Evolutionary conservation across 2,797 vertebrate species (phyloP), one percentile per base, ranked within the genome.

Genomic region (Sebastes minor): DNA sequence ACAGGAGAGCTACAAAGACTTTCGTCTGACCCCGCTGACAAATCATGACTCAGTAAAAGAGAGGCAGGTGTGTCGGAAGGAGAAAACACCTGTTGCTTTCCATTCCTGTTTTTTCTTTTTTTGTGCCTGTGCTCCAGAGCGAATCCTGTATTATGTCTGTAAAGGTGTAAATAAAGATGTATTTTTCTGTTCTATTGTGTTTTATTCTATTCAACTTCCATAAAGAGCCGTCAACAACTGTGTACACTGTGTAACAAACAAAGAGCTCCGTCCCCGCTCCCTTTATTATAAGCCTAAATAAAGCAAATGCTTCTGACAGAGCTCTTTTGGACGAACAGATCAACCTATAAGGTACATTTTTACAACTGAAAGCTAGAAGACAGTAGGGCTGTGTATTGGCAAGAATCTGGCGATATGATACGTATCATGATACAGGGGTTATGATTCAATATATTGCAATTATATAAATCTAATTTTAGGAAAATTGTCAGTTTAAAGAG

Each of bases 1-100:
- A 82, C 56, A 55, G 56, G 22, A 60, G 53, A 74, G 63, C 71
- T 65, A 76, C 72, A 80, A 78, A 81, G 67, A 42, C 2, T 71
- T 81, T 80, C 52, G 20, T 68, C 22, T 22, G 20, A 78, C 30
- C 53, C 35, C 3, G 52, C 67, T 63, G 79, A 81, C 76, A 63
- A 74, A 81, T 78, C 79, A 59, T 1, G 18, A 83, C 69, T 74
- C 71, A 10, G 64, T 59, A 46, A 89, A 70, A 82, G 18, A 85
- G 53, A 72, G 42, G 46, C 72, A 68, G 74, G 62, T 84, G 79
- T 86, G 74, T 57, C 3, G 4, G 6, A 23, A 16, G 18, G 28
- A 14, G 8, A 53, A 78, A 80, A 78, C 79, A 84, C 84, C 88
- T 84, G 86, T 74, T 63, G 63, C 66, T 80, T 76, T 84, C 52